Conservation (phyloP, 2,888 invertebrate genomes). For the Leistus spinibarbis region DNA sequence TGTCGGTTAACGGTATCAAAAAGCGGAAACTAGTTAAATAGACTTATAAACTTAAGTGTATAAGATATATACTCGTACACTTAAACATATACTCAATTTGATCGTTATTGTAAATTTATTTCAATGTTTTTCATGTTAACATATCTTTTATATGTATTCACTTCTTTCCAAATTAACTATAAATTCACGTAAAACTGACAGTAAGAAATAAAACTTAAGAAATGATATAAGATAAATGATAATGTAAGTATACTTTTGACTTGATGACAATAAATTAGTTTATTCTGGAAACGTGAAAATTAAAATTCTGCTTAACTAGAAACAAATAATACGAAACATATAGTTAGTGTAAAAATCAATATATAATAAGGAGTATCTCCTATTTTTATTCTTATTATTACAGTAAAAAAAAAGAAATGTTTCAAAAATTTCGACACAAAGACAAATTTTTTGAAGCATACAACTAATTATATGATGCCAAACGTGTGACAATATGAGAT, state of each 20-base stretch:
- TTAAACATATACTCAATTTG: neutral
- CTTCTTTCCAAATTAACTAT: neutral
- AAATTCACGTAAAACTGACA: neutral
- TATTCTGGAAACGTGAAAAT: neutral
- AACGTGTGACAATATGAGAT: slow-evolving; percentile 6
- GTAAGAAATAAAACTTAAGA: too few relatives aligned
- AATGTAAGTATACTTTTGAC: too few relatives aligned
- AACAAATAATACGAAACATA: neutral
- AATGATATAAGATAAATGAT: too few relatives aligned
- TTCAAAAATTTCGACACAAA: slow-evolving; percentile 5
- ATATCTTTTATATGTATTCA: neutral
- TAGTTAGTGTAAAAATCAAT: neutral
- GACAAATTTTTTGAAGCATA: slow-evolving; percentile 4
- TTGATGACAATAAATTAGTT: too few relatives aligned
- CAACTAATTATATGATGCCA: slow-evolving; percentile 17
- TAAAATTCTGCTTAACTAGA: neutral
- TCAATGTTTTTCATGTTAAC: neutral
- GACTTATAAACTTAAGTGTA: neutral
- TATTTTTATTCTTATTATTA: too few relatives aligned
- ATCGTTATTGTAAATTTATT: too few relatives aligned
- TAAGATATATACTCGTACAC: too few relatives aligned
- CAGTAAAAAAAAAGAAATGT: slow-evolving; percentile 6
- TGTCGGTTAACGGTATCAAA: neutral
- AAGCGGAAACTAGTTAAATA: neutral
- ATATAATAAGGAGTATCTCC: neutral